Percentiles rank a stretch among this genome's conserved stretches.
These are phyloP conservation scores for Brienomyrus brachyistius DNA, from an alignment of 2,113 vertebrate genomes.

Conservation along the genomic window DNA sequence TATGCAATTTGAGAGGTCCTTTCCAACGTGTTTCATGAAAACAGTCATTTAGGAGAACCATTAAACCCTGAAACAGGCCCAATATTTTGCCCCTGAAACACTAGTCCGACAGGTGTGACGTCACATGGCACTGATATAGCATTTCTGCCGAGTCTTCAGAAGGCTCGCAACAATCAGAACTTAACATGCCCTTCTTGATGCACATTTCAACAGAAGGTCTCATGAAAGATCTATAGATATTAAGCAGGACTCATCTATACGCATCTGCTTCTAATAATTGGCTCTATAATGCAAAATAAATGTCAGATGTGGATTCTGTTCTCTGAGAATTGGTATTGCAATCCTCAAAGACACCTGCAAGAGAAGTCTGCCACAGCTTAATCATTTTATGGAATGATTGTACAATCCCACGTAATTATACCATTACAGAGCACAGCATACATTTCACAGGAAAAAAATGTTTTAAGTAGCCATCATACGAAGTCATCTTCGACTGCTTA, in stretches of 20 bases:
- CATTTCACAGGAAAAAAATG: neutral
- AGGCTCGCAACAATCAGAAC: neutral
- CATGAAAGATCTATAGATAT: conserved; percentile 20
- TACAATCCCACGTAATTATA: conserved; percentile 6
- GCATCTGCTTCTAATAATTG: conserved; percentile 20
- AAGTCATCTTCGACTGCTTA: neutral
- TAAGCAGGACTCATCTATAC: neutral
- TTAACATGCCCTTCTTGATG: conserved; percentile 13
- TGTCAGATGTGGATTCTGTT: conserved; percentile 21
- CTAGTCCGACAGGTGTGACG: neutral
- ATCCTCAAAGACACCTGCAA: conserved; percentile 6
- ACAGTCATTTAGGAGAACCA: neutral
- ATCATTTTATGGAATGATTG: conserved; percentile 13
- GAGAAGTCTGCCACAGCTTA: neutral
- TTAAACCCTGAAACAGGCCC: conserved; percentile 11
- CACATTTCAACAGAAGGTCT: conserved; percentile 22
- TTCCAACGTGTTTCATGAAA: neutral
- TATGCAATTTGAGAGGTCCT: neutral
- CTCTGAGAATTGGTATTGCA: neutral
- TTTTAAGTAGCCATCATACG: neutral
- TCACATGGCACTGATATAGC: neutral
- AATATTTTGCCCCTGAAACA: conserved; percentile 14
- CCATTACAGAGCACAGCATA: neutral
- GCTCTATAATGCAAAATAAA: conserved; percentile 12
- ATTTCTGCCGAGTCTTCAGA: neutral